Conservation (phyloP, 2,888 invertebrate genomes). For the Drosophila antonietae region DNA sequence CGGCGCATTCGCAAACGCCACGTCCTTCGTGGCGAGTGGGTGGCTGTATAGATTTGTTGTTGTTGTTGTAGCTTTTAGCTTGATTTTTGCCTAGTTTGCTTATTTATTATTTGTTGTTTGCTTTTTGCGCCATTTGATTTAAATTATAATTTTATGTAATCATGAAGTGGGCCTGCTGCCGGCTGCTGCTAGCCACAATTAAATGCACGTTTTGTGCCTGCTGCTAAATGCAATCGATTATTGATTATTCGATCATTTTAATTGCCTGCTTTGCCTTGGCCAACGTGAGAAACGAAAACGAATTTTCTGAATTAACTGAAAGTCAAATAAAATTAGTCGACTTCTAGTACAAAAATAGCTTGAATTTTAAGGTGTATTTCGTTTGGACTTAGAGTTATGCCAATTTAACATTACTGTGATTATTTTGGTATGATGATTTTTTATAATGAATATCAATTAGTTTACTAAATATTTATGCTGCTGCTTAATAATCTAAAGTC, state of each 20-base stretch:
- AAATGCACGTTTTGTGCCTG: constrained; percentile 72
- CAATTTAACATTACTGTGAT: too few species aligned
- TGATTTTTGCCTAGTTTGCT: constrained; percentile 57
- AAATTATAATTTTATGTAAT: constrained; percentile 80
- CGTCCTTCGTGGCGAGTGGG: constrained; percentile 76
- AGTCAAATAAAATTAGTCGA: constrained; percentile 11
- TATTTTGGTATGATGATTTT: neutral
- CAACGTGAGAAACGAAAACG: constrained; percentile 65
- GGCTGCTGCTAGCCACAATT: constrained; percentile 68
- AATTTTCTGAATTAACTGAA: constrained; percentile 29
- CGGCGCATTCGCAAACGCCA: constrained; percentile 74
- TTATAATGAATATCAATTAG: neutral
- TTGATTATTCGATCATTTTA: constrained; percentile 72
- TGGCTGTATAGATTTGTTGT: constrained; percentile 40
- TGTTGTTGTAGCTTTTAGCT: constrained; percentile 28
- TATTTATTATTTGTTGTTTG: constrained; percentile 59
- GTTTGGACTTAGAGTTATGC: neutral
- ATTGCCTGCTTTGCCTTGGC: constrained; percentile 72
- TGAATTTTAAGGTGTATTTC: neutral
- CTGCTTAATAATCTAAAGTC: neutral
- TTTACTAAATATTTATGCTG: neutral
- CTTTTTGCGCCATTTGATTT: constrained; percentile 73
- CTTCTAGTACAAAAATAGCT: neutral
- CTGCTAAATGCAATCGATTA: constrained; percentile 75
- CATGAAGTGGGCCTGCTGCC: constrained; percentile 55